These are phyloP conservation scores for Atractosteus spatula DNA, from an alignment of 2,113 vertebrate genomes.

Conservation along the genomic window DNA sequence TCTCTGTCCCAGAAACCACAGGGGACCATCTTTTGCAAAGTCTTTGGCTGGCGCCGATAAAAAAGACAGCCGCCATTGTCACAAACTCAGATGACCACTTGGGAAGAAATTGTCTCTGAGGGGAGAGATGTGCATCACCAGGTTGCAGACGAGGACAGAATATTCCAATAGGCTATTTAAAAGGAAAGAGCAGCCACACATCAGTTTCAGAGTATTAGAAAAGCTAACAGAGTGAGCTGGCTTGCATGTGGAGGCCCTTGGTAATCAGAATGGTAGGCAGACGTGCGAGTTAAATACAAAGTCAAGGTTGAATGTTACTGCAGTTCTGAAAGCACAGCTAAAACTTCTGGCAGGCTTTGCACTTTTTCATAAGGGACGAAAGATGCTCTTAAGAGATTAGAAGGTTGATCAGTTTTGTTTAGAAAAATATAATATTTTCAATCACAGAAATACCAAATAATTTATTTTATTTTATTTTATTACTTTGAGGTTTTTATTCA, in stretches of 20 bases:
- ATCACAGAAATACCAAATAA: too few species aligned
- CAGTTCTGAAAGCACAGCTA: too few species aligned
- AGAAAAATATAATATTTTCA: too few species aligned
- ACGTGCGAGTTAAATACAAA: too few species aligned
- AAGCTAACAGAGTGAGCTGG: neutral
- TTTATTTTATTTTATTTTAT: too few species aligned
- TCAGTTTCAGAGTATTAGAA: too few species aligned
- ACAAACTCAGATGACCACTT: neutral
- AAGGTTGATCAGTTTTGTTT: too few species aligned
- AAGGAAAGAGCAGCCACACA: neutral
- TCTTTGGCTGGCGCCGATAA: neutral
- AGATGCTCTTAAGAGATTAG: too few species aligned
- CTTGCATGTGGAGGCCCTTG: neutral
- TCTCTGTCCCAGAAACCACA: neutral
- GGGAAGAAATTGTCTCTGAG: neutral
- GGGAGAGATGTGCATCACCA: neutral
- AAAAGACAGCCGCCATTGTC: neutral
- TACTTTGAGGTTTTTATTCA: too few species aligned
- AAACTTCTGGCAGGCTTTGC: too few species aligned
- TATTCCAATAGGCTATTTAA: neutral
- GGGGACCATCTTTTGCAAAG: neutral
- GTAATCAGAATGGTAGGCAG: neutral
- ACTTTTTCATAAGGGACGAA: too few species aligned
- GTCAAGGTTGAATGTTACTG: too few species aligned
- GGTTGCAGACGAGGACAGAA: neutral